These are phyloP conservation scores for Sinonovacula constricta DNA, from an alignment of 1,140 invertebrate species.

Conservation along the genomic window DNA sequence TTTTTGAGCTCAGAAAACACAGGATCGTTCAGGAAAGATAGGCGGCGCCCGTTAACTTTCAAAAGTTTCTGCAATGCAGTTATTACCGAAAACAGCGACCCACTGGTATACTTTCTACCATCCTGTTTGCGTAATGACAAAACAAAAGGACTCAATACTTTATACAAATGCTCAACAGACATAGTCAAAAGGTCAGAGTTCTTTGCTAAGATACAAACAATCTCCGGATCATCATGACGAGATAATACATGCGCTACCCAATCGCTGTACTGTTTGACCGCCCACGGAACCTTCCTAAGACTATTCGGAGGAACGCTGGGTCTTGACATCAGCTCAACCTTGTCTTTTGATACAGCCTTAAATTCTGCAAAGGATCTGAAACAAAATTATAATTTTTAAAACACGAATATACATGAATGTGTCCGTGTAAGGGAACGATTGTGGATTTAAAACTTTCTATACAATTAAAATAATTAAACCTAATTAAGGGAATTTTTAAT, in stretches of 20 bases:
- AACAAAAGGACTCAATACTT: not conserved
- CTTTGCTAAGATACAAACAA: not conserved
- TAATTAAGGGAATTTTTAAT: too few species aligned
- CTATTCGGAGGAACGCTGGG: not conserved
- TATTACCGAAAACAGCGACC: conserved; percentile 8
- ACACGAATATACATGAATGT: too few species aligned
- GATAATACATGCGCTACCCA: not conserved
- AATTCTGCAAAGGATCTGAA: too few species aligned
- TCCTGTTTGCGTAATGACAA: too few species aligned
- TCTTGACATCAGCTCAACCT: not conserved
- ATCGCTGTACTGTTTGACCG: not conserved
- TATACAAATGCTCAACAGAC: not conserved
- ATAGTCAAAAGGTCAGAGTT: not conserved
- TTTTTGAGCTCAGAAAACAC: not conserved
- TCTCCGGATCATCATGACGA: not conserved
- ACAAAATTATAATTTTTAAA: too few species aligned
- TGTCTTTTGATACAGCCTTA: too few species aligned
- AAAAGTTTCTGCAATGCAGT: conserved; percentile 12
- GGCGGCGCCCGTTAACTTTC: conserved; percentile 7
- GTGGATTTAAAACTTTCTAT: too few species aligned
- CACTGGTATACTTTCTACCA: not conserved
- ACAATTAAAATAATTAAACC: too few species aligned
- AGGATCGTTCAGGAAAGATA: conserved; percentile 1
- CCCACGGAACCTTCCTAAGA: not conserved
- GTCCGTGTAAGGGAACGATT: too few species aligned